phyloP scores from a whole-genome alignment of 1,140 invertebrate genomes.

The Halictus rubicundus region DNA sequence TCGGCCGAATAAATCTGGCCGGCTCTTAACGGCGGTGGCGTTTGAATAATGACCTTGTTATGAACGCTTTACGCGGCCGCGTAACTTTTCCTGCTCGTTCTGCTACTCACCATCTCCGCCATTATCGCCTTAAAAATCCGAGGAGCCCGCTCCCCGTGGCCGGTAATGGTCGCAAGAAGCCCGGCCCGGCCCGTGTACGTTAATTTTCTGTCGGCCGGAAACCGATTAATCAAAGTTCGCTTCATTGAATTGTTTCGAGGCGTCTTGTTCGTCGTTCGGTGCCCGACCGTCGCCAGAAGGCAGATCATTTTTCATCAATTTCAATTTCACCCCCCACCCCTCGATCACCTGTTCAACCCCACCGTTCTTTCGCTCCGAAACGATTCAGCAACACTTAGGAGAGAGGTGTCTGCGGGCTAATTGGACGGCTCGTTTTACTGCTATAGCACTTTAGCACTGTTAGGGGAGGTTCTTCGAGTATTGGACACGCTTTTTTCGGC shows the following conservation, averaged over 20 bases:
- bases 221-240: conserved; percentile 73
- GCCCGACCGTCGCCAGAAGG: conserved; percentile 13
- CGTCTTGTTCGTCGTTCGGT: conserved; percentile 62
- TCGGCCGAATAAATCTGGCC: conserved; percentile 39
- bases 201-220: conserved; percentile 66
- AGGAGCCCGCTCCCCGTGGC: background rate
- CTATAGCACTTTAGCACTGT: no score
- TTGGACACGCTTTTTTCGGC: no score
- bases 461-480: no score
- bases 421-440: no score
- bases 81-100: conserved; percentile 36
- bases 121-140: conserved; percentile 59
- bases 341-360: background rate
- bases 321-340: conserved; percentile 53
- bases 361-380: conserved; percentile 17
- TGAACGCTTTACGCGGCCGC: conserved; percentile 55
- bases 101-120: conserved; percentile 36
- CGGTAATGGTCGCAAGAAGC: conserved; percentile 63
- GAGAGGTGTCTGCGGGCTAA: no score
- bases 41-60: conserved; percentile 71
- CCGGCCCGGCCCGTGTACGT: conserved; percentile 46
- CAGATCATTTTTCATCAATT: conserved; percentile 71
- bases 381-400: conserved; percentile 22
- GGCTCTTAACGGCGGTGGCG: conserved; percentile 53
- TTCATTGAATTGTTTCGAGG: conserved; percentile 67